A percentile compares a stretch with the other conserved stretches of the same genome.
These are phyloP conservation scores for Hemiprocne comata DNA, from an alignment of 2,113 vertebrate genomes.

Conservation along the genomic window DNA sequence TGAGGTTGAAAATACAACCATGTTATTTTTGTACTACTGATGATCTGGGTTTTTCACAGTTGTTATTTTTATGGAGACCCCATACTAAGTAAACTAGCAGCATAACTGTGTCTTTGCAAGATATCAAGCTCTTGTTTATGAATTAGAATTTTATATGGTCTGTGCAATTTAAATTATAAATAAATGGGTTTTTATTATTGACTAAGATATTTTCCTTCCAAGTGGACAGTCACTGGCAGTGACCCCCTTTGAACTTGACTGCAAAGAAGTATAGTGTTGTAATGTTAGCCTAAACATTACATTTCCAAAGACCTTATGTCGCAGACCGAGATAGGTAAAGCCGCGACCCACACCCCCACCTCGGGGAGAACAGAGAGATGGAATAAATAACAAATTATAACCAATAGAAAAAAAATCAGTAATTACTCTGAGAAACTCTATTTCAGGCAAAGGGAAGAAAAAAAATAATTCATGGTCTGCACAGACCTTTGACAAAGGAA, in stretches of 20 bases:
- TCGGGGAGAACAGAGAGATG: no score
- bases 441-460: neutral
- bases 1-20: neutral
- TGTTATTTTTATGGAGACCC: neutral
- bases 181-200: neutral
- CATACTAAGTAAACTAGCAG: neutral
- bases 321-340: no score
- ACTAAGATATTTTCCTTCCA: neutral
- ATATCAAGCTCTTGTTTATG: neutral
- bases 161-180: neutral
- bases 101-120: neutral
- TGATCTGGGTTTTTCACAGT: neutral
- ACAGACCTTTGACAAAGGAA: neutral
- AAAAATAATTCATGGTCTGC: neutral
- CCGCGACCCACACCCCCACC: no score
- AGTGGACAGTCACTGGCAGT: neutral
- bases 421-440: neutral
- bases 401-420: neutral
- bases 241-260: neutral
- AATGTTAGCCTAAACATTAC: neutral
- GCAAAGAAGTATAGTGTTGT: neutral
- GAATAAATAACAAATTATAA: neutral
- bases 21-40: neutral
- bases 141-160: neutral
- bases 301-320: neutral